These are phyloP conservation scores for Florisuga fusca DNA, from an alignment of 2,797 vertebrate genomes.

Conservation along the genomic window DNA sequence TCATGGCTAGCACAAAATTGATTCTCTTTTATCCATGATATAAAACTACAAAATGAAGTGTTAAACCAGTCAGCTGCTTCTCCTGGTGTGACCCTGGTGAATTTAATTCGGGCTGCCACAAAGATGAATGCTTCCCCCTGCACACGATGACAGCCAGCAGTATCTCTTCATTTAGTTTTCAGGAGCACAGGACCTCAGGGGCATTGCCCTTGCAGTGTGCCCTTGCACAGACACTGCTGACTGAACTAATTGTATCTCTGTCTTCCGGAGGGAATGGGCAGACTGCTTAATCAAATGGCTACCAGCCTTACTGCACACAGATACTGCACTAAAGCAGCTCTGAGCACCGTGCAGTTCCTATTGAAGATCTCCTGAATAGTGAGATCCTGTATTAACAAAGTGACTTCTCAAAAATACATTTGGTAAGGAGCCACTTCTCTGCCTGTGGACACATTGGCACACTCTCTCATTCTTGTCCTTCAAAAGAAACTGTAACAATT, in stretches of 20 bases:
- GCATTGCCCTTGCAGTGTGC: too few relatives aligned
- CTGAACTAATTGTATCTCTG: constrained; percentile 55
- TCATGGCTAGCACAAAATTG: not conserved
- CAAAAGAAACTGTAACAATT: not conserved
- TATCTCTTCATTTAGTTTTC: constrained; percentile 71
- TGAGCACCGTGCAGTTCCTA: rapidly evolving
- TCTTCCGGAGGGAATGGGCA: constrained; percentile 17
- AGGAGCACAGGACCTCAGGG: constrained; percentile 61
- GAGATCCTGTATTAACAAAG: not conserved
- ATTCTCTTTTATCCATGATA: not conserved
- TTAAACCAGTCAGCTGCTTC: not conserved
- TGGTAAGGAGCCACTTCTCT: not conserved
- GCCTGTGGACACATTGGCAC: rapidly evolving
- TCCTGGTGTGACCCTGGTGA: not conserved
- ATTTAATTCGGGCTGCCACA: constrained; percentile 67
- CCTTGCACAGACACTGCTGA: constrained; percentile 15
- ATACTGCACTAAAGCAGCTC: not conserved
- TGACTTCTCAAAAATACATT: not conserved
- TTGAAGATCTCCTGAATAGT: not conserved
- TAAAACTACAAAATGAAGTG: not conserved
- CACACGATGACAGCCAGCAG: constrained; percentile 54
- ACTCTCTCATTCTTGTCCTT: not conserved
- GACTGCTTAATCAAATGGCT: not conserved
- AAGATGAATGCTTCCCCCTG: constrained; percentile 67
- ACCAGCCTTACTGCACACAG: not conserved